Evolutionary conservation across 2,888 invertebrate species (phyloP), one percentile per base, ranked within the genome.

Genomic region (Euproctis similis): DNA sequence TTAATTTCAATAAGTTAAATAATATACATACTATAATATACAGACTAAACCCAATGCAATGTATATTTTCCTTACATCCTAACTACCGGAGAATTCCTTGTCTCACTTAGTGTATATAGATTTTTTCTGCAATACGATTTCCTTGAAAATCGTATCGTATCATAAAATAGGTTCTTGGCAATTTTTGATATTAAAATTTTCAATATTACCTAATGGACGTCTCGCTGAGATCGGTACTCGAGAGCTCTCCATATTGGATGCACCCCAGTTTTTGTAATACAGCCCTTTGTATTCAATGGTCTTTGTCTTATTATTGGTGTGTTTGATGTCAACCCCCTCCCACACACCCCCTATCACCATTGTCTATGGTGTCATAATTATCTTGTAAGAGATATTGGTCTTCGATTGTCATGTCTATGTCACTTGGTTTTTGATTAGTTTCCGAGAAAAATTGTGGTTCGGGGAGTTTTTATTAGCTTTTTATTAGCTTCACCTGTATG

Each of bases 121-220:
- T n/a, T n/a, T n/a, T n/a, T n/a, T n/a, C n/a, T n/a, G n/a, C n/a
- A n/a, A n/a, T n/a, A n/a, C n/a, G n/a, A n/a, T n/a, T n/a, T n/a
- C n/a, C n/a, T n/a, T 6, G 14, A 4, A 28, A 24, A 32, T 56
- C 51, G 57, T 46, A 8, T 54, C 59, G 63, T 34, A 3, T n/a
- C 14, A 3, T 32, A 28, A 51, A 59, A 68, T 60, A 28, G 24
- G 10, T 30, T 18, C 19, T 48, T 53, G 39, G 73, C 80, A 78
- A 82, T 85, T 77, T 75, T 72, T 74, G 75, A 85, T 85, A 85
- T 85, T 85, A 82, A 82, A 85, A 85, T 81, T 77, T 84, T 80
- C 85, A 85, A 85, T 85, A 85, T 76, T 81, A 76, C 70, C 84
- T 85, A 85, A 85, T 85, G 85, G 84, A 84, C 77, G 70, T 72